These are phyloP conservation scores for Bufotes viridis DNA, from an alignment of 2,797 vertebrate species.

Conservation along the genomic window DNA sequence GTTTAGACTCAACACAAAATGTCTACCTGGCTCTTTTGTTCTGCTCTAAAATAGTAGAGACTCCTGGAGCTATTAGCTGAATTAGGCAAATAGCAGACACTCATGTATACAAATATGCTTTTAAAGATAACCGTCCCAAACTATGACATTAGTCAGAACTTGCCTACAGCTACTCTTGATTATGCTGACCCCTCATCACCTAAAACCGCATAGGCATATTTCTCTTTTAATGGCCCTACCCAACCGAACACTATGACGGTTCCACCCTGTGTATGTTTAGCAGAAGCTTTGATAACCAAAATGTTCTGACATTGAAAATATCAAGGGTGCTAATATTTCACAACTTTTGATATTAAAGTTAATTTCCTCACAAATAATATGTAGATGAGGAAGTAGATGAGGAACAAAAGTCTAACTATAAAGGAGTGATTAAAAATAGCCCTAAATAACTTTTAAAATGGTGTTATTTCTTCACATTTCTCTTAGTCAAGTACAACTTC, in stretches of 20 bases:
- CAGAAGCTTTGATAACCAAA: neutral
- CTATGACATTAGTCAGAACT: slow-evolving; percentile 3
- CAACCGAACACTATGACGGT: neutral
- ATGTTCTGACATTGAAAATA: neutral
- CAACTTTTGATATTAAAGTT: neutral
- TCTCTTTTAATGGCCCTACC: neutral
- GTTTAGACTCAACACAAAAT: slow-evolving; percentile 63
- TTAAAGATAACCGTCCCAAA: slow-evolving; percentile 4
- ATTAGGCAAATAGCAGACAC: neutral
- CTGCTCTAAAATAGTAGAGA: neutral
- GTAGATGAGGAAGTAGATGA: neutral
- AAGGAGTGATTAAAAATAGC: neutral
- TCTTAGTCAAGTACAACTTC: neutral
- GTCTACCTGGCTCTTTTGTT: slow-evolving; percentile 24
- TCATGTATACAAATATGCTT: slow-evolving; percentile 12
- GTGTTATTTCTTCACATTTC: neutral
- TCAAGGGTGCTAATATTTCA: neutral
- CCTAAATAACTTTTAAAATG: neutral
- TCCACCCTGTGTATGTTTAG: slow-evolving; percentile 6
- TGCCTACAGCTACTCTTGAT: neutral
- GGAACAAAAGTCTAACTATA: neutral
- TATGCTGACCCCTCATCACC: neutral
- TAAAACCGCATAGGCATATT: neutral
- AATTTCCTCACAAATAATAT: neutral
- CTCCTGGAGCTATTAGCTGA: neutral